Evolutionary conservation across 1,140 invertebrate genomes (phyloP).

Genomic region (Aphis craccivora): DNA sequence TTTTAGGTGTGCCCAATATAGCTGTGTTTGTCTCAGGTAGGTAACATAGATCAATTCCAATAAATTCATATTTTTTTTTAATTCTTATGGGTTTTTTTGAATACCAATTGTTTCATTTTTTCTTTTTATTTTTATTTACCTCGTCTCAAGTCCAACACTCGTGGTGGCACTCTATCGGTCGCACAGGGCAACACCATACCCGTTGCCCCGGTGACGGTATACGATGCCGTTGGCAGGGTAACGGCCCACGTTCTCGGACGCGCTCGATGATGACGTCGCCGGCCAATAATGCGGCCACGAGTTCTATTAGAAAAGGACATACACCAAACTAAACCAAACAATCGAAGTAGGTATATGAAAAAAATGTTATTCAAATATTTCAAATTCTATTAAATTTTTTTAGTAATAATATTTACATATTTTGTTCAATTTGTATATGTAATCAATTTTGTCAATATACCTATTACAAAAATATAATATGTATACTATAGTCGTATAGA

Average conservation of each 20-base stretch:
- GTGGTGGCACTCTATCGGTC: slow-evolving; percentile 44
- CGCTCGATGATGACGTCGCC: slow-evolving; percentile 50
- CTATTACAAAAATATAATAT: background rate
- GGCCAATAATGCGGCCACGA: slow-evolving; percentile 45
- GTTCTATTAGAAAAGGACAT: slow-evolving; percentile 20
- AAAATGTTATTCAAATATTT: background rate
- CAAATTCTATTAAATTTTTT: background rate
- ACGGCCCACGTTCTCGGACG: slow-evolving; percentile 57
- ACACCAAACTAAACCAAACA: background rate
- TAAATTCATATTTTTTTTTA: background rate
- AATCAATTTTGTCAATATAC: background rate
- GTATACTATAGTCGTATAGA: background rate
- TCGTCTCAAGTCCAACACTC: slow-evolving; percentile 40
- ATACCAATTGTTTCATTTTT: slow-evolving; percentile 19
- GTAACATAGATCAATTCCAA: background rate
- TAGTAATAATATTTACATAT: background rate
- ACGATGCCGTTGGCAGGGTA: slow-evolving; percentile 56
- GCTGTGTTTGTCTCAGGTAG: background rate
- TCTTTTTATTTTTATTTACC: slow-evolving; percentile 37
- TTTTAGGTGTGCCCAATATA: background rate
- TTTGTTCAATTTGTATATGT: background rate
- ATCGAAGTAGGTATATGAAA: background rate
- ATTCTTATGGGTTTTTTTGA: background rate
- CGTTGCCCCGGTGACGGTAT: slow-evolving; percentile 56
- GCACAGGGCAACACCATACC: slow-evolving; percentile 54